phyloP scores from a whole-genome alignment of 2,888 invertebrate genomes.

The Leptinotarsa peninsularis region DNA sequence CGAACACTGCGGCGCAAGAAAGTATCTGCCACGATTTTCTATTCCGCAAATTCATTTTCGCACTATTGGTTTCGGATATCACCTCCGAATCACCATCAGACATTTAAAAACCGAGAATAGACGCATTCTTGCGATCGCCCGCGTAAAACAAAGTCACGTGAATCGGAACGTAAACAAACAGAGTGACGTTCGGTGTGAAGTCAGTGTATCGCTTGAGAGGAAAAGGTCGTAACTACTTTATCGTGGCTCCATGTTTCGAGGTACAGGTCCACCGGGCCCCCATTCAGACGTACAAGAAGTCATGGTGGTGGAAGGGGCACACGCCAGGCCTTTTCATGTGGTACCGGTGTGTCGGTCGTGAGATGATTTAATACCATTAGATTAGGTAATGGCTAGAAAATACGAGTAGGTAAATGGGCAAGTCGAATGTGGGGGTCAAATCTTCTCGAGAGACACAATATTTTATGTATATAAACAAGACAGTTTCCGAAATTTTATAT shows the following conservation, averaged over 20 bases:
- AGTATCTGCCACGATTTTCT: conserved; percentile 62
- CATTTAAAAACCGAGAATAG: conserved; percentile 44
- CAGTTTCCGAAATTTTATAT: too few relatives aligned
- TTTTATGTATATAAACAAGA: too few relatives aligned
- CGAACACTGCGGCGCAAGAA: conserved; percentile 58
- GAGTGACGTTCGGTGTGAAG: conserved; percentile 12
- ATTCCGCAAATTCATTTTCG: conserved; percentile 61
- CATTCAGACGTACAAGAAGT: conserved; percentile 30
- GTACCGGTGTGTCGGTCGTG: conserved; percentile 29
- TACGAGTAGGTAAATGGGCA: background rate
- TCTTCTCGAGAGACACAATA: too few relatives aligned
- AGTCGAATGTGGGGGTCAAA: background rate
- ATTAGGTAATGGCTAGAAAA: conserved; percentile 21
- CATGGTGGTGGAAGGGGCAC: conserved; percentile 48
- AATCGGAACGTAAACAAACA: conserved; percentile 27
- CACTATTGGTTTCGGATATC: conserved; percentile 46
- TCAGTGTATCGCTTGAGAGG: background rate
- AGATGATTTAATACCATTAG: conserved; percentile 34
- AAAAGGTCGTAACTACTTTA: conserved; percentile 28
- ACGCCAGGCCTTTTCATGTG: conserved; percentile 42
- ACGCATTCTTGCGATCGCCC: conserved; percentile 28
- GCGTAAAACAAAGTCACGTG: conserved; percentile 24
- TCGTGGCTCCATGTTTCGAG: conserved; percentile 30
- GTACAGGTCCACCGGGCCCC: conserved; percentile 23
- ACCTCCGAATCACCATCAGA: conserved; percentile 56